Evolutionary conservation across 2,113 vertebrate species (phyloP).

Genomic region (Taxidea taxus): DNA sequence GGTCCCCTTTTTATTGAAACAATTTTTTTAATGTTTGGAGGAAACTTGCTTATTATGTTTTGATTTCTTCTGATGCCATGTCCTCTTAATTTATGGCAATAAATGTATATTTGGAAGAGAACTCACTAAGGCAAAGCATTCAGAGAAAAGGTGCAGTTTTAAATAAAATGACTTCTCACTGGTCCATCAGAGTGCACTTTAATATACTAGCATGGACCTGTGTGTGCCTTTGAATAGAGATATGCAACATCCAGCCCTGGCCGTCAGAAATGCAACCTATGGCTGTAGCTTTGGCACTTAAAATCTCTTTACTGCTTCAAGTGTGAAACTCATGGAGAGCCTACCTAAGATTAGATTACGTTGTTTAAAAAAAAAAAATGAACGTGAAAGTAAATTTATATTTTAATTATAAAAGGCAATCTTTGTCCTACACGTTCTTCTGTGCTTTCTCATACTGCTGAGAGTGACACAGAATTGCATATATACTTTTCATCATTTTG

Average conservation of each 20-base stretch:
- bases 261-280: neutral
- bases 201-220: constrained; percentile 2
- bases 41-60: constrained; percentile 18
- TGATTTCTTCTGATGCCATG: constrained; percentile 51
- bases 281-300: neutral
- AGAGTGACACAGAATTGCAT: constrained; percentile 63
- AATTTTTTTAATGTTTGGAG: neutral
- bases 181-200: constrained; percentile 38
- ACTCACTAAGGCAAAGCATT: neutral
- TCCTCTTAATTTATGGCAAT: constrained; percentile 34
- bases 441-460: constrained; percentile 60
- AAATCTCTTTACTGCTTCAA: constrained; percentile 3
- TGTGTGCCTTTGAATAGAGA: constrained; percentile 42
- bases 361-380: constrained; percentile 19
- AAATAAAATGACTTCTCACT: constrained; percentile 43
- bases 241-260: neutral
- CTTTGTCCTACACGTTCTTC: neutral
- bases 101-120: constrained; percentile 21
- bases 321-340: neutral
- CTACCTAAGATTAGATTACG: neutral
- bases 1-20: neutral
- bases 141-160: constrained; percentile 38
- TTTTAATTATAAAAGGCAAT: constrained; percentile 43
- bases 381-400: constrained; percentile 33
- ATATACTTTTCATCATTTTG: constrained; percentile 79